Percentiles rank a stretch among this genome's conserved stretches.
phyloP scores from a whole-genome alignment of 2,888 invertebrate genomes.

The Drosophila aldrichi region DNA sequence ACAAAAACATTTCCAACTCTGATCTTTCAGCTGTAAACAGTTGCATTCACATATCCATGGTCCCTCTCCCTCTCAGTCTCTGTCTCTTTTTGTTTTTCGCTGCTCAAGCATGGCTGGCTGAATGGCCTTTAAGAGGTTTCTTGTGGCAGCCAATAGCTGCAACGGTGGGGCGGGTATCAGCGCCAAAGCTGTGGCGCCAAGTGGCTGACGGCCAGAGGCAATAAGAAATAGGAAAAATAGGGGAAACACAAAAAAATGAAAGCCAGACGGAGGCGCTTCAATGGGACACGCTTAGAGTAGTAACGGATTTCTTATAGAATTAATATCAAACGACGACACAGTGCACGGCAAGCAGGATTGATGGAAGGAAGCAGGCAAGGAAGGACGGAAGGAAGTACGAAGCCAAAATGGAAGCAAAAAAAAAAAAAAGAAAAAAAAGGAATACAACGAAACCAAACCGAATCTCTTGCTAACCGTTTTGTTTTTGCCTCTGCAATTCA shows the following conservation, averaged over 20 bases:
- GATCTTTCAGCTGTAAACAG: constrained; percentile 10
- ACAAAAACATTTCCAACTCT: not conserved
- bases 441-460: constrained; percentile 12
- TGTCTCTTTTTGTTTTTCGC: constrained; percentile 2
- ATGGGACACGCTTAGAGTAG: constrained; percentile 72
- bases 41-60: constrained; percentile 9
- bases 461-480: constrained; percentile 37
- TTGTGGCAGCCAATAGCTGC: constrained; percentile 38
- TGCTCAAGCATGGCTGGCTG: constrained; percentile 15
- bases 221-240: constrained; percentile 6
- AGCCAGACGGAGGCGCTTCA: constrained; percentile 54
- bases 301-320: constrained; percentile 78
- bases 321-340: constrained; percentile 69
- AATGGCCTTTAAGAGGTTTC: constrained; percentile 36
- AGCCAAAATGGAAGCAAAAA: constrained; percentile 3
- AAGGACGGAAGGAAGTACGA: constrained; percentile 15
- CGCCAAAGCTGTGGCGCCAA: constrained; percentile 61
- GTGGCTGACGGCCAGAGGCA: constrained; percentile 34
- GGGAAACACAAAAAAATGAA: not conserved
- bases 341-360: constrained; percentile 7
- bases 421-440: not conserved
- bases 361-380: constrained; percentile 17
- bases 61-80: no score
- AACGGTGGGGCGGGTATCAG: constrained; percentile 14
- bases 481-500: constrained; percentile 60